Conservation (phyloP, 2,888 invertebrate genomes). For the Drosophila seclusa region DNA sequence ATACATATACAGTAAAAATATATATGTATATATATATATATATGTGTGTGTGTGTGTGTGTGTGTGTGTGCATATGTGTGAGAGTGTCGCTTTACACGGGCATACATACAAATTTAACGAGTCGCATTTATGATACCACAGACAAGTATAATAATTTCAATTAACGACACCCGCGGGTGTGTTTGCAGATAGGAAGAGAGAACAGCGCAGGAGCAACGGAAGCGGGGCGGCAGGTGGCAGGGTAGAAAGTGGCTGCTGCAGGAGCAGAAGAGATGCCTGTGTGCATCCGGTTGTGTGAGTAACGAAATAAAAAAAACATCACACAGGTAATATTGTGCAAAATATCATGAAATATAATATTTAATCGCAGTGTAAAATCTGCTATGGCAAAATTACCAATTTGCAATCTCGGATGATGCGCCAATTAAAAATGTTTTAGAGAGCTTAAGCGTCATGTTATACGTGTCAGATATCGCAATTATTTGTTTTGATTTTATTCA, state of each 20-base stretch:
- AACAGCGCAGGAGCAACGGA: neutral
- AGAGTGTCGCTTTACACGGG: slow-evolving; percentile 61
- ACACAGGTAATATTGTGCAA: slow-evolving; percentile 1
- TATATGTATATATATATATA: neutral
- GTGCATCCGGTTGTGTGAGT: slow-evolving; percentile 18
- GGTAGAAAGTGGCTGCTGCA: slow-evolving; percentile 4
- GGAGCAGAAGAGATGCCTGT: slow-evolving; percentile 25
- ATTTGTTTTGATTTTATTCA: neutral
- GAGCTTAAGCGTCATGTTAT: neutral
- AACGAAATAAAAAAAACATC: slow-evolving; percentile 1
- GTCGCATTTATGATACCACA: slow-evolving; percentile 80
- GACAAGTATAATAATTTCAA: slow-evolving; percentile 80
- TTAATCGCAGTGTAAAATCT: neutral
- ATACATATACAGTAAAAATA: slow-evolving; percentile 12
- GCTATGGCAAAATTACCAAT: neutral
- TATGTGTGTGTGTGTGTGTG: slow-evolving; percentile 2
- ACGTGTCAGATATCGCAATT: neutral
- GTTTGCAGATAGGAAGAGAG: slow-evolving; percentile 42
- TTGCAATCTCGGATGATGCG: neutral
- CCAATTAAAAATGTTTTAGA: neutral
- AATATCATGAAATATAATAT: neutral
- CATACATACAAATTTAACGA: slow-evolving; percentile 79
- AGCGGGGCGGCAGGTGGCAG: neutral
- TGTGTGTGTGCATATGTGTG: slow-evolving; percentile 27
- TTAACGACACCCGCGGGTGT: slow-evolving; percentile 79